phyloP scores from a whole-genome alignment of 2,113 vertebrate species.

The Lagopus leucura region DNA sequence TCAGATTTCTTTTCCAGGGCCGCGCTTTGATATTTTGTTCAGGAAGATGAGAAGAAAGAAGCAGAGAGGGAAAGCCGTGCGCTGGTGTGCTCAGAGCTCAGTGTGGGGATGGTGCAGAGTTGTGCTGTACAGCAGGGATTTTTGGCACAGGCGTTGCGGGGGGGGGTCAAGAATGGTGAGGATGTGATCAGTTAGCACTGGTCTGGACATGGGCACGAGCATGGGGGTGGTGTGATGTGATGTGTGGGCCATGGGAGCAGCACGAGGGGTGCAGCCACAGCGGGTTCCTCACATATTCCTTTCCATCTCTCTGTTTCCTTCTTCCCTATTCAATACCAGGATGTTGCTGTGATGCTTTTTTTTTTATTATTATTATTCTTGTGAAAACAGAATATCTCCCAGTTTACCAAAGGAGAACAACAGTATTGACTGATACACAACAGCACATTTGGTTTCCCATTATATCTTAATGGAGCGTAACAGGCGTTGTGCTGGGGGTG shows the following conservation, averaged over 20 bases:
- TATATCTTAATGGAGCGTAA: conserved; percentile 57
- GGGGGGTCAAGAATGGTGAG: accelerated
- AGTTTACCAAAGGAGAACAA: conserved; percentile 55
- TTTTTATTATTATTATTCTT: not conserved
- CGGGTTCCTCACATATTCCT: not conserved
- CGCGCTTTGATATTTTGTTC: not conserved
- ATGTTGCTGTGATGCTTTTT: not conserved
- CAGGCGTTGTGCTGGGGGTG: conserved; percentile 7
- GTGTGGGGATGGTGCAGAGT: not conserved
- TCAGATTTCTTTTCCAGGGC: not conserved
- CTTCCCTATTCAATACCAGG: not conserved
- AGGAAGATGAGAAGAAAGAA: not conserved
- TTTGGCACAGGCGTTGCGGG: no score
- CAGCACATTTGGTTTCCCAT: conserved; percentile 51
- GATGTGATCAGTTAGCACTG: not conserved
- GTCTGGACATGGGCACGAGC: not conserved
- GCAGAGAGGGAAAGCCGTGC: not conserved
- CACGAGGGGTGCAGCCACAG: not conserved
- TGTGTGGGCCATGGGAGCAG: accelerated
- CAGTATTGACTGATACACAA: conserved; percentile 56
- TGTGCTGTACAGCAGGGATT: no score
- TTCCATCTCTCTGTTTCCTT: not conserved
- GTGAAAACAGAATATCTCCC: conserved; percentile 52
- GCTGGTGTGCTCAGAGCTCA: not conserved
- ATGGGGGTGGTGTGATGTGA: not conserved